Percentiles rank a stretch among this genome's conserved stretches.
These are phyloP conservation scores for Homarus gammarus DNA, from an alignment of 2,888 invertebrate genomes.

Conservation along the genomic window DNA sequence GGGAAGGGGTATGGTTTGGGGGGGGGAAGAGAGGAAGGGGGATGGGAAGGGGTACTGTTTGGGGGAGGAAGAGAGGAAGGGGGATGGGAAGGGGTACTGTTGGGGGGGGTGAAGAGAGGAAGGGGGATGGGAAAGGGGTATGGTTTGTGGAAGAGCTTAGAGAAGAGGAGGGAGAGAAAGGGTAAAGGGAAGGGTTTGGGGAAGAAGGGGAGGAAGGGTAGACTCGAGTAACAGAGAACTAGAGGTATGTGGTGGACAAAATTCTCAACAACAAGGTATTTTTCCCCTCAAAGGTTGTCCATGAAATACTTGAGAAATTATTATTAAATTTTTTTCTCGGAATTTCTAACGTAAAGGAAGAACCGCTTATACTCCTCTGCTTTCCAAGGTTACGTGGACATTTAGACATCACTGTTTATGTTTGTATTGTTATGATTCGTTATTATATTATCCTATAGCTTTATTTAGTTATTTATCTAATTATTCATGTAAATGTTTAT, in stretches of 20 bases:
- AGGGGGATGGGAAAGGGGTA: background rate
- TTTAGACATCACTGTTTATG: too few species aligned
- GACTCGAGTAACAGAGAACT: background rate
- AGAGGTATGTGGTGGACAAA: too few species aligned
- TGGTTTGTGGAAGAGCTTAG: background rate
- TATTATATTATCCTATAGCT: background rate
- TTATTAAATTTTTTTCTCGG: too few species aligned
- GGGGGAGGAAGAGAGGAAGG: background rate
- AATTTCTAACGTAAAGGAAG: too few species aligned
- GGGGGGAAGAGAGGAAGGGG: background rate
- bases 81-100: background rate
- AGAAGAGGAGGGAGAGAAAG: background rate
- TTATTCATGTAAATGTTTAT: slow-evolving; percentile 26
- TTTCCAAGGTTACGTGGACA: too few species aligned
- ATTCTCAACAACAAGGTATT: too few species aligned
- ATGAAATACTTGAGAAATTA: too few species aligned
- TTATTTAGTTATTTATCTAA: slow-evolving; percentile 27
- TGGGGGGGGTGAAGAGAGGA: background rate
- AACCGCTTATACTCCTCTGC: too few species aligned
- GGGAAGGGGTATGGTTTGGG: background rate
- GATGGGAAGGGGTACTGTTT: background rate
- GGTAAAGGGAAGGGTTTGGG: background rate
- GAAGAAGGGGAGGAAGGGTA: background rate
- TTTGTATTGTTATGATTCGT: too few species aligned
- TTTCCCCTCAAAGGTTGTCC: too few species aligned